These are phyloP conservation scores for Microctenopoma stevenorrisi DNA, from an alignment of 2,797 vertebrate species.

Conservation along the genomic window DNA sequence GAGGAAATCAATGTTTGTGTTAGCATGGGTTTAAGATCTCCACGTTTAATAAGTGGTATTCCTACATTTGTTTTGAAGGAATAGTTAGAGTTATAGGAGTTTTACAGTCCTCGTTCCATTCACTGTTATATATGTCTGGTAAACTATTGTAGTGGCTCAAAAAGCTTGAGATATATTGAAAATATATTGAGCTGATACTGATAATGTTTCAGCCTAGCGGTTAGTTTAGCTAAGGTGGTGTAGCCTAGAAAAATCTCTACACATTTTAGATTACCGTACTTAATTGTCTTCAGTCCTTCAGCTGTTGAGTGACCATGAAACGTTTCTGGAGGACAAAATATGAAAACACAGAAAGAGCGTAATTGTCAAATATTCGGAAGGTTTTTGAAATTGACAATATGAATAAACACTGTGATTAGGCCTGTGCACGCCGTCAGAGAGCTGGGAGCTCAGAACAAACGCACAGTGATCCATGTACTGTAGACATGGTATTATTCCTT, in stretches of 20 bases:
- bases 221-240: too few species aligned
- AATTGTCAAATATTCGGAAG: constrained; percentile 35
- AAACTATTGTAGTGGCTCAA: background rate
- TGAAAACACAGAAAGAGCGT: constrained; percentile 17
- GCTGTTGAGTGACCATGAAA: constrained; percentile 7
- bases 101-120: background rate
- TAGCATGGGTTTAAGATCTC: constrained; percentile 1
- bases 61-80: background rate
- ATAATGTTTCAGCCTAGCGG: too few species aligned
- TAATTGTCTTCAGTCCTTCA: background rate
- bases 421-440: constrained; percentile 43
- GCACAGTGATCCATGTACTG: constrained; percentile 56
- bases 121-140: background rate
- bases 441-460: constrained; percentile 57
- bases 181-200: too few species aligned
- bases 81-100: background rate
- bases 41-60: background rate
- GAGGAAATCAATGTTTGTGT: background rate
- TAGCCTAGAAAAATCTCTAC: background rate
- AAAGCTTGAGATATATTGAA: too few species aligned
- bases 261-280: background rate
- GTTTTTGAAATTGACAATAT: constrained; percentile 37
- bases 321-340: background rate
- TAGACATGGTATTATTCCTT: constrained; percentile 65
- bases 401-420: constrained; percentile 60